Evolutionary conservation across 2,888 invertebrate species (phyloP).

Genomic region (Gerosis bhagava): DNA sequence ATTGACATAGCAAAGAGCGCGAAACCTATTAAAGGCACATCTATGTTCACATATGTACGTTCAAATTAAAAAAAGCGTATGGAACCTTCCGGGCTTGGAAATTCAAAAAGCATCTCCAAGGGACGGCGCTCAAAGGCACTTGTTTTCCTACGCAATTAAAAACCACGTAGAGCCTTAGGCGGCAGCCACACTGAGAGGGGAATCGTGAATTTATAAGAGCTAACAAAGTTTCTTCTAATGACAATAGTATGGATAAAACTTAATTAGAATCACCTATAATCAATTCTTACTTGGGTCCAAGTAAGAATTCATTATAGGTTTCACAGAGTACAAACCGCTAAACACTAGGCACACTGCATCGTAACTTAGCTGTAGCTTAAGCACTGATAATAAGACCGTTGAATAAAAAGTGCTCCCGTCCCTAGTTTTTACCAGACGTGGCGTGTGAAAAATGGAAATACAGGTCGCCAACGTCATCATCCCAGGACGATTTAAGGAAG

Average conservation of each 20-base stretch:
- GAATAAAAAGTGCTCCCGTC: slow-evolving; percentile 6
- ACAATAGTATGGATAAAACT: too few species aligned
- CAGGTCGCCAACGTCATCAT: slow-evolving; percentile 21
- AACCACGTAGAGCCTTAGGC: slow-evolving; percentile 4
- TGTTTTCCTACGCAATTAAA: slow-evolving; percentile 24
- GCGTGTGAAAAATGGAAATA: slow-evolving; percentile 12
- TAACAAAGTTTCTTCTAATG: too few species aligned
- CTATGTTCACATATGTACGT: slow-evolving; percentile 2
- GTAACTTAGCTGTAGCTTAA: too few species aligned
- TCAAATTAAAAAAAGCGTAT: slow-evolving; percentile 14
- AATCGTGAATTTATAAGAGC: too few species aligned
- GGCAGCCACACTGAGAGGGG: background rate
- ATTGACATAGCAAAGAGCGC: background rate
- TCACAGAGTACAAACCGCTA: too few species aligned
- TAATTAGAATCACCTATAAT: too few species aligned
- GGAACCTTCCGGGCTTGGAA: slow-evolving; percentile 1
- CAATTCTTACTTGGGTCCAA: too few species aligned
- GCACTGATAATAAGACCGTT: background rate
- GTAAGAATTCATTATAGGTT: too few species aligned
- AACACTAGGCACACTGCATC: too few species aligned
- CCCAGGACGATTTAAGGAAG: slow-evolving; percentile 20
- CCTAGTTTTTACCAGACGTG: slow-evolving; percentile 11
- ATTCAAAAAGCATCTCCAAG: slow-evolving; percentile 13
- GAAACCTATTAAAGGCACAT: slow-evolving; percentile 4
- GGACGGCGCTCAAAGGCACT: slow-evolving; percentile 17